Base-by-base conservation (phyloP, 2,797 vertebrate genomes). In the Miichthys miiuy region DNA sequence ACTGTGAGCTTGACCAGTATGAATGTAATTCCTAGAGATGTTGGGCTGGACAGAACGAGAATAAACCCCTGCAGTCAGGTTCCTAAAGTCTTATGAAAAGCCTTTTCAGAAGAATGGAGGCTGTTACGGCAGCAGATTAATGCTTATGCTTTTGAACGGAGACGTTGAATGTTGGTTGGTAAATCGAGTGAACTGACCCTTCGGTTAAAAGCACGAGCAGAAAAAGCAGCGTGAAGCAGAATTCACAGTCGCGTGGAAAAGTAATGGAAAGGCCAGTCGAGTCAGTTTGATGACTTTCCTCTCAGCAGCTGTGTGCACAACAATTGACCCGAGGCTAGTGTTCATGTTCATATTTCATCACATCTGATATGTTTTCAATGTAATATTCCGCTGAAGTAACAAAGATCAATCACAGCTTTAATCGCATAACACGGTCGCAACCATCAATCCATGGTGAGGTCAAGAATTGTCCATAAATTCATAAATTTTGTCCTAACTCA, bases 341-440 rank as follows among this genome's bases (percentile, higher is more conserved):
- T n/a, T 64, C 68, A 20, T 18, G 13, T 25, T 34, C 2, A 34
- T 44, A 72, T 75, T 51, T 75, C 46, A n/a, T 14, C 17, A 5
- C 21, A 21, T 38, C 41, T 38, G 27, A 73, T 27, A 42, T n/a
- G 16, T 38, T 38, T 38, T 65, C 8, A 54, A 62, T 50, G 21
- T 12, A 10, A 72, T 54, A 34, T n/a, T 57, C 46, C 51, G 38
- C 44, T 54, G 38, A 72, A 27, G 60, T 50, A 41, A 64, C 30
- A 70, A 1, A 68, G 46, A 68, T 67, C 25, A 25, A 56, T 74
- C 47, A 54, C 5, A 13, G 47, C 68, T 27, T 5, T 76, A 42
- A 72, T 80, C 56, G 80, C 58, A 72, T 25, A 30, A 79, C 3
- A 27, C 11, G 30, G 46, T 65, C 64, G 50, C 12, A 68, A 65